A percentile compares a stretch with the other conserved stretches of the same genome.
These are phyloP conservation scores for Pelochelys cantorii DNA, from an alignment of 2,797 vertebrate species.

Conservation along the genomic window DNA sequence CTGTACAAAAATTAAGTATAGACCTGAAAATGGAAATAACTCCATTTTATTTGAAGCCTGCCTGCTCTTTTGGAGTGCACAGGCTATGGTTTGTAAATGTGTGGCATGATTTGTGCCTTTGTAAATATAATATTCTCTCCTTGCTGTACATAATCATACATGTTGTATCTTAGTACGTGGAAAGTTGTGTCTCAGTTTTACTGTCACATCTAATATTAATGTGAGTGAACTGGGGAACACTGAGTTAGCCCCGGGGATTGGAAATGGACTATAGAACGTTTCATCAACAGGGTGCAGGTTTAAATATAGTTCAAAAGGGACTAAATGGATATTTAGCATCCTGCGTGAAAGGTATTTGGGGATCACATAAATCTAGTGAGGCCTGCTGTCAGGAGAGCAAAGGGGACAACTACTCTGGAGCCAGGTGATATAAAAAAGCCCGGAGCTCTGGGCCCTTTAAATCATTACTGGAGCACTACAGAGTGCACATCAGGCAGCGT, in stretches of 20 bases:
- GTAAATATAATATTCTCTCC: constrained; percentile 38
- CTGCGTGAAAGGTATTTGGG: neutral
- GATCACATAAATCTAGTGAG: neutral
- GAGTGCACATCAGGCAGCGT: too few species aligned
- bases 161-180: constrained; percentile 29
- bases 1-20: constrained; percentile 47
- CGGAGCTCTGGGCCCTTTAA: too few species aligned
- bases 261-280: neutral
- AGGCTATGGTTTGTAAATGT: constrained; percentile 34
- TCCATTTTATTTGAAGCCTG: constrained; percentile 45
- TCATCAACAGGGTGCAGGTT: neutral
- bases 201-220: neutral
- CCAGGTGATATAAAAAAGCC: too few species aligned
- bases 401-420: too few species aligned
- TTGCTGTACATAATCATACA: constrained; percentile 49
- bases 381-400: too few species aligned
- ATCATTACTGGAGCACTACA: too few species aligned
- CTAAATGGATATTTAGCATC: neutral
- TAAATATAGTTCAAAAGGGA: neutral
- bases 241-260: neutral
- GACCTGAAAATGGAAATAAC: constrained; percentile 31
- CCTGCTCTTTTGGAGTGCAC: constrained; percentile 51
- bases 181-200: constrained; percentile 36
- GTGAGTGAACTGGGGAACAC: neutral
- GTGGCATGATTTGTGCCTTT: neutral